A percentile compares a stretch with the other conserved stretches of the same genome.
phyloP scores from a whole-genome alignment of 2,113 vertebrate species.

The Sardina pilchardus region DNA sequence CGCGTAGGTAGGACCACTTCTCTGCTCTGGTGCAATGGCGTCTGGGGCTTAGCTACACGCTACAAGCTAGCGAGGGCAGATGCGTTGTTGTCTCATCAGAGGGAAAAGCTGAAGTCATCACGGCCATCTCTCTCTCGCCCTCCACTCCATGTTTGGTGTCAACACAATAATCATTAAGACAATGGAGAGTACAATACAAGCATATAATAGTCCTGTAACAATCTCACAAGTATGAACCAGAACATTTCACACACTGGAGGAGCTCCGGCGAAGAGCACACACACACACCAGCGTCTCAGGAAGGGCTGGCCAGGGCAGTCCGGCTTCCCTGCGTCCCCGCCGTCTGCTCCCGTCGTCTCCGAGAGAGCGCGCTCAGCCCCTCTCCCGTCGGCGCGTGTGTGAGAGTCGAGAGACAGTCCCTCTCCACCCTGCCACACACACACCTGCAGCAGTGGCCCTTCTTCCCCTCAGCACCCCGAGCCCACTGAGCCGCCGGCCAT shows the following conservation, averaged over 20 bases:
- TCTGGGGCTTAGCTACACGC: constrained; percentile 37
- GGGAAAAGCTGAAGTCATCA: not conserved
- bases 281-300: not conserved
- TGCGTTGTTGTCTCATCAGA: constrained; percentile 25
- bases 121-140: not conserved
- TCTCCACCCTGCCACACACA: not conserved
- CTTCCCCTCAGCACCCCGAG: no score
- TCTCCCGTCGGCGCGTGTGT: no score
- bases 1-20: not conserved
- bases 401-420: no score
- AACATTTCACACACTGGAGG: constrained; percentile 31
- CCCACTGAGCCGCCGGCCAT: no score
- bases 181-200: constrained; percentile 21
- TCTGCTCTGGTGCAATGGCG: constrained; percentile 24
- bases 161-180: constrained; percentile 27
- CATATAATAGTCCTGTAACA: constrained; percentile 22
- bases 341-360: not conserved
- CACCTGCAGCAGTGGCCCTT: not conserved
- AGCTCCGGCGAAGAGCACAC: not conserved
- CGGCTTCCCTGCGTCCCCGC: not conserved
- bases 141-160: constrained; percentile 24
- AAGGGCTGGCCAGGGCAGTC: not conserved
- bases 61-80: constrained; percentile 27
- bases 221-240: constrained; percentile 34
- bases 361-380: not conserved